Conservation (phyloP, 2,797 vertebrate genomes). For the Sitta carolinensis region DNA sequence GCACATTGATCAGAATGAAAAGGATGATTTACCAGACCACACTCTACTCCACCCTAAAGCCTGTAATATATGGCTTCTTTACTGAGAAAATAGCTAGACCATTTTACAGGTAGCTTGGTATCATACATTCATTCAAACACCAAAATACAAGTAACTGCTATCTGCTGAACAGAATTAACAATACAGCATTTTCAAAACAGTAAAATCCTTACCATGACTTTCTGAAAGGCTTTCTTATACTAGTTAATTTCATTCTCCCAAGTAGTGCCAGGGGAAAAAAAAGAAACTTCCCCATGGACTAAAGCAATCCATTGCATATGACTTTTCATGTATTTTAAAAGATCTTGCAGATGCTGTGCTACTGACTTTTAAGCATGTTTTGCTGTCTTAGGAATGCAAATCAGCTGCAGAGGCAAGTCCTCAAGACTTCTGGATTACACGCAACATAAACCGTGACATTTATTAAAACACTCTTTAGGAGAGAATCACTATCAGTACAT, state of each 20-base stretch:
- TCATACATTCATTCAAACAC: background rate
- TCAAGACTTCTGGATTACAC: background rate
- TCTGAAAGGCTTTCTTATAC: background rate
- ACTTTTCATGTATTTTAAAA: constrained; percentile 2
- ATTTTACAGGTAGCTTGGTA: background rate
- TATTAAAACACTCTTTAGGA: background rate
- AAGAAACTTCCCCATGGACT: background rate
- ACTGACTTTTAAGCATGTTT: constrained; percentile 28
- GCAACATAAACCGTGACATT: background rate
- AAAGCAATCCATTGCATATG: background rate
- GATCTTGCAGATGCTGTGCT: background rate
- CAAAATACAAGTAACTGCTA: background rate
- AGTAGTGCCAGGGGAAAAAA: background rate
- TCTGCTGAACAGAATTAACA: background rate
- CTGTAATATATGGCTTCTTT: background rate
- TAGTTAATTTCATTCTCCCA: background rate
- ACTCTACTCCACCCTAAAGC: background rate
- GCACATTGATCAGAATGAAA: background rate
- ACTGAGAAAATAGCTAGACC: background rate
- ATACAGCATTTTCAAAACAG: background rate
- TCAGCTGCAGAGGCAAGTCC: constrained; percentile 33
- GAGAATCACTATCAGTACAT: background rate
- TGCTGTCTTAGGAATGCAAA: constrained; percentile 39
- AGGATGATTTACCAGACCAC: background rate
- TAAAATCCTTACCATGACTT: background rate